phyloP scores from a whole-genome alignment of 2,888 invertebrate species.

The Orchesella flavescens region DNA sequence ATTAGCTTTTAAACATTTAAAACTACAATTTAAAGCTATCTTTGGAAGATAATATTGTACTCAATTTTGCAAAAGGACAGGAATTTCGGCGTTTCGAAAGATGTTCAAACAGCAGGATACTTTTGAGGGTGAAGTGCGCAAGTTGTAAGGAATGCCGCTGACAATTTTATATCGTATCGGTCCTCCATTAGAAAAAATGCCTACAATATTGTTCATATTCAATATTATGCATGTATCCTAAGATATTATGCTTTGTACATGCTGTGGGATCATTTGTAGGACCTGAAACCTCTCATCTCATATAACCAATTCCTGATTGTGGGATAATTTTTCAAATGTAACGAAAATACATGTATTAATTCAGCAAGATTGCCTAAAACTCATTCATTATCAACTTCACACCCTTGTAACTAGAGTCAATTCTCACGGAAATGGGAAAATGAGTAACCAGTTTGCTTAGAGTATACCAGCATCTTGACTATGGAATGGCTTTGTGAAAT shows the following conservation, averaged over 20 bases:
- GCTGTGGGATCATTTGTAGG: no score
- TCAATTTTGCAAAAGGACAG: conserved; percentile 39
- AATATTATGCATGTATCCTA: no score
- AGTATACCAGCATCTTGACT: no score
- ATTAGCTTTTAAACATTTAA: conserved; percentile 13
- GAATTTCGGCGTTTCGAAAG: conserved; percentile 39
- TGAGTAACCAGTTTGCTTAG: no score
- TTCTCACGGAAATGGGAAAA: no score
- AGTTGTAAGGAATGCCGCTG: neutral
- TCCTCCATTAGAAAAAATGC: neutral
- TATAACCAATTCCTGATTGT: no score
- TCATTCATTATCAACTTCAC: neutral
- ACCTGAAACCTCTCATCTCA: no score
- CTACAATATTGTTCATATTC: neutral
- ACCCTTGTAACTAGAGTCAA: neutral
- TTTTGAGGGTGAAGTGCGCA: conserved; percentile 22
- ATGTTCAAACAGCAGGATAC: conserved; percentile 42
- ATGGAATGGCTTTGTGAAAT: no score
- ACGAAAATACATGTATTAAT: neutral
- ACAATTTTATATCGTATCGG: neutral
- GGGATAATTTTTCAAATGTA: neutral
- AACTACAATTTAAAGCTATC: neutral
- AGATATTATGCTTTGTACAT: no score
- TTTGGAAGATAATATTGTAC: neutral
- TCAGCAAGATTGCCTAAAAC: neutral